Conservation (phyloP, 2,888 invertebrate genomes). For the Sinopyrophorus schimmeli region DNA sequence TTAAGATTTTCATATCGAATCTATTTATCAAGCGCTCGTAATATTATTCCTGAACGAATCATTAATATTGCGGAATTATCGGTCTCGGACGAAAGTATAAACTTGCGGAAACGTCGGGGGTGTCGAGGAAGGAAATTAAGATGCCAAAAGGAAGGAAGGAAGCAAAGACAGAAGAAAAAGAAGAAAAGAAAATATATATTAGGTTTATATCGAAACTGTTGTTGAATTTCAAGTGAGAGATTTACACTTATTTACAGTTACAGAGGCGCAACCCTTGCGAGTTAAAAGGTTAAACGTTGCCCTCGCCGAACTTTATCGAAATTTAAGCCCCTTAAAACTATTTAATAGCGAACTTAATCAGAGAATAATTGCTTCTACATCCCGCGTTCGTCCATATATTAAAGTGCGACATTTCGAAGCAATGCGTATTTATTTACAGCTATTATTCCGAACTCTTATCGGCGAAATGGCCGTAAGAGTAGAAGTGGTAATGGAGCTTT, state of each 20-base stretch:
- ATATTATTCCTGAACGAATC: constrained; percentile 33
- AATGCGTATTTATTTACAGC: constrained; percentile 30
- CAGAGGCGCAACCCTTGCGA: constrained; percentile 10
- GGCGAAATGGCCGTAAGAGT: constrained; percentile 23
- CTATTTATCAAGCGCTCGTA: constrained; percentile 37
- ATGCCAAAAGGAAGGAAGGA: constrained; percentile 29
- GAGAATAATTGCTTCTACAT: constrained; percentile 6
- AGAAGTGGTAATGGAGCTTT: constrained; percentile 36
- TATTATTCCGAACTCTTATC: constrained; percentile 28
- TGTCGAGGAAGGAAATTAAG: constrained; percentile 33
- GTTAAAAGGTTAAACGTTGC: constrained; percentile 23
- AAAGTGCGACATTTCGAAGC: constrained; percentile 10
- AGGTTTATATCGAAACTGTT: constrained; percentile 37
- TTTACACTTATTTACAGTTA: constrained; percentile 26
- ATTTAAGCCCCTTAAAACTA: background rate
- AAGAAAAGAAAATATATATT: constrained; percentile 40
- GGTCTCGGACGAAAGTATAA: constrained; percentile 27
- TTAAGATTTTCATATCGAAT: constrained; percentile 18
- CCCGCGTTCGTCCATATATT: background rate
- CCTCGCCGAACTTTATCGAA: background rate
- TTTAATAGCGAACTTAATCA: background rate
- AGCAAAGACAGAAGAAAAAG: constrained; percentile 29
- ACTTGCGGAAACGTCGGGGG: constrained; percentile 28
- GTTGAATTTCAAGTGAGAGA: constrained; percentile 43
- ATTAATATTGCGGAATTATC: constrained; percentile 44